phyloP scores from a whole-genome alignment of 2,113 vertebrate genomes.

The Anseranas semipalmata region DNA sequence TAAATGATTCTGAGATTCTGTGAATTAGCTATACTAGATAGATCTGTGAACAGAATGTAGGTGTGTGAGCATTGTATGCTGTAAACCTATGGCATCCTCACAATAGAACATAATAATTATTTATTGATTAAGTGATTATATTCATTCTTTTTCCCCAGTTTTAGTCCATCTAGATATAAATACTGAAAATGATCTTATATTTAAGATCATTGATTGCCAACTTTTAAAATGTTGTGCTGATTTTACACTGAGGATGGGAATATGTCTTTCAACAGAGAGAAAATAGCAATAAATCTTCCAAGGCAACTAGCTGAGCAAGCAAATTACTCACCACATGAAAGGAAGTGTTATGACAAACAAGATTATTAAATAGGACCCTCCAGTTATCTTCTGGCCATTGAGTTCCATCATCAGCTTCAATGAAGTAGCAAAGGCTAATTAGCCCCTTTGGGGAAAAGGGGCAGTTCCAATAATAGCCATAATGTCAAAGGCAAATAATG shows the following conservation, averaged over 20 bases:
- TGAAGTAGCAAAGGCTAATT: slow-evolving; percentile 45
- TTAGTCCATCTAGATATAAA: neutral
- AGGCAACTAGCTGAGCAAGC: neutral
- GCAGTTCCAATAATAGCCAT: neutral
- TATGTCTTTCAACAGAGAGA: neutral
- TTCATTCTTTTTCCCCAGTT: neutral
- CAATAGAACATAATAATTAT: neutral
- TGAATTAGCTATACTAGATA: neutral
- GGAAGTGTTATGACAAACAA: neutral
- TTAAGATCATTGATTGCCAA: neutral
- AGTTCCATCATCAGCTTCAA: slow-evolving; percentile 17
- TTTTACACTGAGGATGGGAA: neutral
- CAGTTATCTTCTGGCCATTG: slow-evolving; percentile 8
- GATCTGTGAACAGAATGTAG: neutral
- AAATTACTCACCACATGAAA: neutral
- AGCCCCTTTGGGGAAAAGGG: neutral
- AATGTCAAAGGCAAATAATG: slow-evolving; percentile 5
- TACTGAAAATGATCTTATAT: neutral
- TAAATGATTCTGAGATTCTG: too few relatives aligned
- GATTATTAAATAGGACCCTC: slow-evolving; percentile 21
- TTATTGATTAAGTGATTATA: neutral
- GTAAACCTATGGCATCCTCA: neutral
- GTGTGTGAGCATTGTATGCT: neutral
- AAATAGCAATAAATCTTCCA: neutral
- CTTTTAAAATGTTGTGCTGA: neutral